Evolutionary conservation across 2,888 invertebrate species (phyloP).

Genomic region (Atrina japonica): DNA sequence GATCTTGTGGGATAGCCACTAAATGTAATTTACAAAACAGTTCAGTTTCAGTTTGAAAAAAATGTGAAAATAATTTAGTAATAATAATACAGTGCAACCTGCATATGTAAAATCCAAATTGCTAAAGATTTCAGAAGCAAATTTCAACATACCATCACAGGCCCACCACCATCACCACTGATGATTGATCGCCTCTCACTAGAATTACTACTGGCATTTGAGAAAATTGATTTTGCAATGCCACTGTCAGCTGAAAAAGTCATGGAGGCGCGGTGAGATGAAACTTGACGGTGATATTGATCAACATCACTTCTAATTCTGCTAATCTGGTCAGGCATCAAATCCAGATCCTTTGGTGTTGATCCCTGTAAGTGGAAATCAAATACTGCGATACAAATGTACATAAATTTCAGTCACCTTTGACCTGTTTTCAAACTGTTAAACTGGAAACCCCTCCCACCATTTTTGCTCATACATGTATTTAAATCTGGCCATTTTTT

Average conservation of each 20-base stretch:
- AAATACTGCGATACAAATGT: background rate
- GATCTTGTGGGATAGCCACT: too few species aligned
- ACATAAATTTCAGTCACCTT: too few species aligned
- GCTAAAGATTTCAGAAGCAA: too few species aligned
- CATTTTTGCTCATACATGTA: too few species aligned
- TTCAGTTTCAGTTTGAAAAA: too few species aligned
- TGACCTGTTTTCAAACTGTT: too few species aligned
- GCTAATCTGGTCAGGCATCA: constrained; percentile 44
- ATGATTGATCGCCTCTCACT: constrained; percentile 18
- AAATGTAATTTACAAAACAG: too few species aligned
- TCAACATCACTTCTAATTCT: constrained; percentile 42
- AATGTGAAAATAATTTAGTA: too few species aligned
- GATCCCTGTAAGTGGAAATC: constrained; percentile 37
- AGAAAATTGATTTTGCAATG: constrained; percentile 1
- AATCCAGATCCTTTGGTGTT: constrained; percentile 54
- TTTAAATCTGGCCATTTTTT: too few species aligned
- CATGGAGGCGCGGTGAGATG: background rate
- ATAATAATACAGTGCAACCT: too few species aligned
- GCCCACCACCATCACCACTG: constrained; percentile 45
- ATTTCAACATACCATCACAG: constrained; percentile 44
- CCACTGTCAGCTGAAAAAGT: constrained; percentile 25
- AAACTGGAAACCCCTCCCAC: too few species aligned
- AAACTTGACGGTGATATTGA: constrained; percentile 15
- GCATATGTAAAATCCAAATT: too few species aligned
- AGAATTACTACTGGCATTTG: background rate